phyloP scores from a whole-genome alignment of 2,888 invertebrate genomes.

The Chromoteleia sp. region DNA sequence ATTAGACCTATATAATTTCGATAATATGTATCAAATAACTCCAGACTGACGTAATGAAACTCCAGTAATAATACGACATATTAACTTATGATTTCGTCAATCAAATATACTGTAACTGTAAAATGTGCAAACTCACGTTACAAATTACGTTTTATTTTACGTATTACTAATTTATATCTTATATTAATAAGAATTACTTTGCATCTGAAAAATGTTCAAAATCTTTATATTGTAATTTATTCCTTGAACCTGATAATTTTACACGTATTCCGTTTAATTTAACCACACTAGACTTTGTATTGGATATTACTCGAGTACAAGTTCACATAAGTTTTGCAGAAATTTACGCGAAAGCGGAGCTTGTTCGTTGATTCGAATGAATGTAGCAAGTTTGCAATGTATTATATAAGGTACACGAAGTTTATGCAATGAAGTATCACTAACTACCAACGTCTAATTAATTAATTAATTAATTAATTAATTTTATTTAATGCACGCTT shows the following conservation, averaged over 20 bases:
- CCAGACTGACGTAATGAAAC: conserved; percentile 10
- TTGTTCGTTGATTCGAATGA: conserved; percentile 40
- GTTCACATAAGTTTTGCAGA: conserved; percentile 37
- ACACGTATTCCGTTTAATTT: conserved; percentile 3
- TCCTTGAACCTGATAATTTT: conserved; percentile 7
- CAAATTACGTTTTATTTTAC: too few relatives aligned
- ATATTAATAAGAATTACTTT: too few relatives aligned
- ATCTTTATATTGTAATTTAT: conserved; percentile 1
- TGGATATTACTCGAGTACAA: conserved; percentile 28
- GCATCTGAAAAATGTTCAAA: too few relatives aligned
- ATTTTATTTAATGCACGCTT: too few relatives aligned
- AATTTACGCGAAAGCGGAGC: conserved; percentile 32
- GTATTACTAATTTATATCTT: too few relatives aligned
- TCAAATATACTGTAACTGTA: too few relatives aligned
- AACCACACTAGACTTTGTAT: conserved; percentile 15
- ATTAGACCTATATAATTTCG: conserved; percentile 30
- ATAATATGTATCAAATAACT: conserved; percentile 17
- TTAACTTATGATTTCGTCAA: neutral
- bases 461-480: too few relatives aligned
- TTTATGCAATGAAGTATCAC: conserved; percentile 7
- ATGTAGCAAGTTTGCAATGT: conserved; percentile 32
- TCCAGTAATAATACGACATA: conserved; percentile 1
- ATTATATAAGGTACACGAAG: conserved; percentile 24
- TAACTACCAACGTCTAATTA: conserved; percentile 9
- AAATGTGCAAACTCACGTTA: too few relatives aligned